Conservation (phyloP, 2,888 invertebrate genomes). For the Philonicus albiceps region DNA sequence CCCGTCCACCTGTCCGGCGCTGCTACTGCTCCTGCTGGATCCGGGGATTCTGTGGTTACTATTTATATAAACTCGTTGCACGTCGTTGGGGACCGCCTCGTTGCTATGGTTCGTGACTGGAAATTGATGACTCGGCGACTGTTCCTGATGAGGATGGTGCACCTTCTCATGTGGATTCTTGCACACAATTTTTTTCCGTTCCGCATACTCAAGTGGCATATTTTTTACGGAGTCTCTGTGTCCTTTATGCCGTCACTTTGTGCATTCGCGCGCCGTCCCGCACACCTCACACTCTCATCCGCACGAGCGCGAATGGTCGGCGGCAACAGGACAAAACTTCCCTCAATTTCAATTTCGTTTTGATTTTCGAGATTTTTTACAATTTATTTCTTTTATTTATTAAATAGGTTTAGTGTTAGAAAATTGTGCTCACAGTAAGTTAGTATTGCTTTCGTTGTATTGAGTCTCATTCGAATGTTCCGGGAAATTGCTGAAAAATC, state of each 20-base stretch:
- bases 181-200: constrained; percentile 6
- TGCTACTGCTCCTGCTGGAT: constrained; percentile 48
- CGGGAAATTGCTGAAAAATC: constrained; percentile 12
- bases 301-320: neutral
- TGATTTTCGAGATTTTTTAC: neutral
- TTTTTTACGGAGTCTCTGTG: neutral
- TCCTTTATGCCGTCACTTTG: neutral
- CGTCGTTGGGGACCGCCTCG: constrained; percentile 34
- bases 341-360: neutral
- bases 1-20: neutral
- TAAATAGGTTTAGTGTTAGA: constrained; percentile 31
- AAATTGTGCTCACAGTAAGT: constrained; percentile 57
- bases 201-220: constrained; percentile 29
- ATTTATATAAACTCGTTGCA: constrained; percentile 10
- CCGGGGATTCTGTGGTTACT: constrained; percentile 13
- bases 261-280: neutral
- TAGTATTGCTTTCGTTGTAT: constrained; percentile 63
- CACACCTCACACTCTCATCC: neutral
- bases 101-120: constrained; percentile 43
- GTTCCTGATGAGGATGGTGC: constrained; percentile 47
- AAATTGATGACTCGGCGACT: constrained; percentile 37
- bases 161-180: constrained; percentile 37
- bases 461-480: constrained; percentile 44
- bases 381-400: neutral
- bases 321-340: neutral